Conservation (phyloP, 2,113 vertebrate species). For the Oryctolagus cuniculus region DNA sequence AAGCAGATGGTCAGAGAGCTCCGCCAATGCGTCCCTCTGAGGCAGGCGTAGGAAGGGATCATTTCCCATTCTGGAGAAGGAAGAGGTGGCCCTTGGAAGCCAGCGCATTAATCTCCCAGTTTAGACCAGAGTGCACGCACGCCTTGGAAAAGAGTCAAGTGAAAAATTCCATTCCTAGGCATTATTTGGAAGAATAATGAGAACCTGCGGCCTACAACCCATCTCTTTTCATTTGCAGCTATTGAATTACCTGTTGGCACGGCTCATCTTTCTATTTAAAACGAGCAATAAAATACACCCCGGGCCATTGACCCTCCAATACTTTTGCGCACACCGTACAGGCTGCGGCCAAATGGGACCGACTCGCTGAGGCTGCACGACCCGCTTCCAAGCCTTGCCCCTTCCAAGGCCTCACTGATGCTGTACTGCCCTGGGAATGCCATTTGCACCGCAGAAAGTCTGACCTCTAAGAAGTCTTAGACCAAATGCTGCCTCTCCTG, state of each 20-base stretch:
- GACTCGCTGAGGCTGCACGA: neutral
- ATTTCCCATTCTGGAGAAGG: neutral
- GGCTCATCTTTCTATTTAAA: conserved; percentile 78
- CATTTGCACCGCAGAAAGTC: neutral
- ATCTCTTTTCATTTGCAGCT: conserved; percentile 73
- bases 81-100: conserved; percentile 57
- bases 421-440: neutral
- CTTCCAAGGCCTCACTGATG: neutral
- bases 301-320: conserved; percentile 44
- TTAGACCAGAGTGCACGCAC: neutral
- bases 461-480: neutral
- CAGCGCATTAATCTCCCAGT: conserved; percentile 41
- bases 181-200: conserved; percentile 64
- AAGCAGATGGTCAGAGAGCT: conserved; percentile 58
- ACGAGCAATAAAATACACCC: conserved; percentile 68
- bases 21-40: neutral
- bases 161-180: conserved; percentile 62
- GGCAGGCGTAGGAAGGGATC: neutral
- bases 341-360: conserved; percentile 24
- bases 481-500: neutral
- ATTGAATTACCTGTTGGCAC: conserved; percentile 73
- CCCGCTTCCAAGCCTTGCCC: neutral
- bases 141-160: conserved; percentile 59
- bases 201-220: neutral
- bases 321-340: neutral